Evolutionary conservation across 2,797 vertebrate genomes (phyloP).

Genomic region (Protosalanx chinensis): DNA sequence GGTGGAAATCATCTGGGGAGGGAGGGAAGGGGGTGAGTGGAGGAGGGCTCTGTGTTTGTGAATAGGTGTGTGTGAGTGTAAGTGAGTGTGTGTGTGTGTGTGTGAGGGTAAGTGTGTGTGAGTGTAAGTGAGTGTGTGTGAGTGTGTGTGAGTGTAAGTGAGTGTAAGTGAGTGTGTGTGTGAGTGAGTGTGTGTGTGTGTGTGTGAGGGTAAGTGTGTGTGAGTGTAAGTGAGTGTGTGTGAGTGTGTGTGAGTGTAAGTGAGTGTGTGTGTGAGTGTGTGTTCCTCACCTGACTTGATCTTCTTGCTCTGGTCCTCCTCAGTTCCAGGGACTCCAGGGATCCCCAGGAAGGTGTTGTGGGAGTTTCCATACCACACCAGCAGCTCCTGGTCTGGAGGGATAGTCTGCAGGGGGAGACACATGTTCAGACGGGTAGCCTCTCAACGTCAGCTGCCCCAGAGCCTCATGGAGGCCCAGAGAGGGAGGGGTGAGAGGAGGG

Average conservation of each 20-base stretch:
- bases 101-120: not conserved
- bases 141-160: not conserved
- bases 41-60: not conserved
- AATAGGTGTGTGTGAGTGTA: not conserved
- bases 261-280: not conserved
- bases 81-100: not conserved
- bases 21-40: not conserved
- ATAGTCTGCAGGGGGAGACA: constrained; percentile 77
- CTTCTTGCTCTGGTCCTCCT: constrained; percentile 91
- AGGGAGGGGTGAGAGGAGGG: no score
- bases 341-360: constrained; percentile 95
- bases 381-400: constrained; percentile 92
- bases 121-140: not conserved
- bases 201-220: not conserved
- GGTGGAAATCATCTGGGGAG: constrained; percentile 85
- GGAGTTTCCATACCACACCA: constrained; percentile 96
- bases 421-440: not conserved
- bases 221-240: not conserved
- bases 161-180: not conserved
- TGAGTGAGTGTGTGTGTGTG: not conserved
- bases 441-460: no score
- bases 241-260: not conserved
- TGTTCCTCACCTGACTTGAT: constrained; percentile 80
- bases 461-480: no score
- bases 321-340: constrained; percentile 89